These are phyloP conservation scores for Dolichomitus sp. DNA, from an alignment of 2,888 invertebrate species.

Conservation along the genomic window DNA sequence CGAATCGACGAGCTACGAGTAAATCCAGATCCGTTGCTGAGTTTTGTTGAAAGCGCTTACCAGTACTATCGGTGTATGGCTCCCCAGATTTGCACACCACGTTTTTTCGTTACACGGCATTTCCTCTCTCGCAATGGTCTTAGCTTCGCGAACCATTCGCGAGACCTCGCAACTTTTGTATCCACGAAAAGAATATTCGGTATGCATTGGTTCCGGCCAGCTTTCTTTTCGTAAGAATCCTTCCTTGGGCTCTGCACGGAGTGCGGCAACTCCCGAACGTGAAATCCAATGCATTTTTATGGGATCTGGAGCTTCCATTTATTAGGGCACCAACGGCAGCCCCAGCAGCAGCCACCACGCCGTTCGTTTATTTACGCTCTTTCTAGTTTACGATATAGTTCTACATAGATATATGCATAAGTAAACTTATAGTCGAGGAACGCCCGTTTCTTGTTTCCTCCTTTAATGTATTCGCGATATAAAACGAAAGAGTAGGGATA, in stretches of 20 bases:
- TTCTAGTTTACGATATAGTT: constrained; percentile 63
- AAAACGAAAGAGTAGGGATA: constrained; percentile 67
- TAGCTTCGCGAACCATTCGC: constrained; percentile 46
- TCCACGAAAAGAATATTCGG: constrained; percentile 71
- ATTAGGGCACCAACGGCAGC: constrained; percentile 74
- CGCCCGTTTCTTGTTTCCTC: constrained; percentile 59
- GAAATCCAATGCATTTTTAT: constrained; percentile 83
- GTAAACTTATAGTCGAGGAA: constrained; percentile 42
- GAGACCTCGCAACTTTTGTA: constrained; percentile 54
- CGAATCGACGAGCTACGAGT: constrained; percentile 67
- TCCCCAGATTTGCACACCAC: constrained; percentile 39
- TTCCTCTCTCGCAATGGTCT: constrained; percentile 40
- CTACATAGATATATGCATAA: constrained; percentile 37
- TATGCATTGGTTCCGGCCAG: constrained; percentile 75
- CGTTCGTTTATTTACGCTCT: constrained; percentile 72
- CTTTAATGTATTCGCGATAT: constrained; percentile 78
- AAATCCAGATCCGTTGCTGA: constrained; percentile 42
- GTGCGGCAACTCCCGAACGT: constrained; percentile 48
- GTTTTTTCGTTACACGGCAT: constrained; percentile 23
- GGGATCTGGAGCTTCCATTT: constrained; percentile 80
- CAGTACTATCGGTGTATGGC: constrained; percentile 64
- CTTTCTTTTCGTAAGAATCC: constrained; percentile 74
- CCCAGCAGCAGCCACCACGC: constrained; percentile 50
- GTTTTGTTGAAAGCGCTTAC: constrained; percentile 65
- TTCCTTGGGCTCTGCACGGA: constrained; percentile 49